Evolutionary conservation across 92 coral and sea anemone species (phyloP).

Genomic region (Plumapathes pennacea): DNA sequence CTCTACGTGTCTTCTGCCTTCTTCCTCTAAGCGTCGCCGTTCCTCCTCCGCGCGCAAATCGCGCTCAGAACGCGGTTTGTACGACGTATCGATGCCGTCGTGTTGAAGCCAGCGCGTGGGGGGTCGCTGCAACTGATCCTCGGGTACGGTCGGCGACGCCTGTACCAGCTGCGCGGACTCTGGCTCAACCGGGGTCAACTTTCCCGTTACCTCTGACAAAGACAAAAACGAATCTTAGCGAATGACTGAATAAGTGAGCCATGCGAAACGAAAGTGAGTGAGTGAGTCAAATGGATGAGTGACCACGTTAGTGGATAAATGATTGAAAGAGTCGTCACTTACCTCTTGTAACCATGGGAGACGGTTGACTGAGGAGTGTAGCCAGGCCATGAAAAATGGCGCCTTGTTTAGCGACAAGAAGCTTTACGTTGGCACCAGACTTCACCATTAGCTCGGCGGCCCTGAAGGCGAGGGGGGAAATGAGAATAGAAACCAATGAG

Average conservation of each 20-base stretch:
- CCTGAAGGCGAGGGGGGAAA: too few relatives aligned
- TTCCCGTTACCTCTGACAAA: constrained; percentile 51
- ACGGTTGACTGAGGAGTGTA: constrained; percentile 71
- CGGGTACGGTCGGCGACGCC: constrained; percentile 76
- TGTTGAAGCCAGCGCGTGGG: constrained; percentile 63
- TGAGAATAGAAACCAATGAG: too few relatives aligned
- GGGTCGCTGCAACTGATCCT: constrained; percentile 68
- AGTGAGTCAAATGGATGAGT: too few relatives aligned
- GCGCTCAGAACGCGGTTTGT: constrained; percentile 8
- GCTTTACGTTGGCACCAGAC: constrained; percentile 71
- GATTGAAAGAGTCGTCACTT: background rate
- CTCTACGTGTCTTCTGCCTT: constrained; percentile 20
- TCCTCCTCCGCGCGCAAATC: constrained; percentile 29
- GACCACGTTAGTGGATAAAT: too few relatives aligned
- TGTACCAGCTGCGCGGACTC: constrained; percentile 56
- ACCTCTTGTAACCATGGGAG: constrained; percentile 72
- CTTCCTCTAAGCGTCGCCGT: constrained; percentile 32
- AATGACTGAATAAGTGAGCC: too few relatives aligned
- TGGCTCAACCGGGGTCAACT: constrained; percentile 47
- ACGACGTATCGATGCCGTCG: constrained; percentile 22
- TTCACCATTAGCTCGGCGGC: constrained; percentile 90
- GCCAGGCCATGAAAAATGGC: constrained; percentile 92
- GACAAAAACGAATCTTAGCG: background rate
- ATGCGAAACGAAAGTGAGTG: too few relatives aligned
- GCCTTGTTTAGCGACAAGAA: constrained; percentile 77